These are phyloP conservation scores for Prolemur simus DNA, from an alignment of 2,113 vertebrate species.

Conservation along the genomic window DNA sequence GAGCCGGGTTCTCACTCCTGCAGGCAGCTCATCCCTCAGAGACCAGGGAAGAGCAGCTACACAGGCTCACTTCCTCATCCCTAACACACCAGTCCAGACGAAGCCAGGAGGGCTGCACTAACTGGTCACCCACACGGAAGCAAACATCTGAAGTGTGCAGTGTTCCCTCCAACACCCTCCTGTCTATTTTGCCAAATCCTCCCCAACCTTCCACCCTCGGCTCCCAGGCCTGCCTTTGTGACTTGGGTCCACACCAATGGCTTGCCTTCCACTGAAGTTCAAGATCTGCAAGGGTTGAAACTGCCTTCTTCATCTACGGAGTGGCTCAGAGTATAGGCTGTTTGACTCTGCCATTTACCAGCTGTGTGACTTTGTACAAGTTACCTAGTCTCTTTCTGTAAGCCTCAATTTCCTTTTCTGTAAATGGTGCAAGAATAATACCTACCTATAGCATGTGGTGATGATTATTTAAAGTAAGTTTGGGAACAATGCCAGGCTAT, in stretches of 20 bases:
- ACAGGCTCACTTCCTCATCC: not conserved
- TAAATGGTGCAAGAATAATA: not conserved
- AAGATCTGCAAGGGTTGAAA: not conserved
- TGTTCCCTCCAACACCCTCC: not conserved
- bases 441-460: not conserved
- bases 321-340: not conserved
- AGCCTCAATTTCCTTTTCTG: not conserved
- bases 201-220: not conserved
- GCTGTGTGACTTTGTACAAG: not conserved
- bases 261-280: not conserved
- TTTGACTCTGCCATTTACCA: not conserved
- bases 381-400: not conserved
- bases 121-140: not conserved
- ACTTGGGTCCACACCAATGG: not conserved
- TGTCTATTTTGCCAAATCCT: not conserved
- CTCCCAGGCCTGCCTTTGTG: not conserved
- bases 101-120: not conserved
- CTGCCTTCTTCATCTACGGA: accelerated
- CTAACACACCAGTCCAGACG: not conserved
- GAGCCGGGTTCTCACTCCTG: not conserved
- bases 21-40: not conserved
- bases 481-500: not conserved
- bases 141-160: not conserved
- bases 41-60: not conserved
- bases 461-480: not conserved